Conservation (phyloP, 2,888 invertebrate genomes). For the Agonopterix alstromeriana region DNA sequence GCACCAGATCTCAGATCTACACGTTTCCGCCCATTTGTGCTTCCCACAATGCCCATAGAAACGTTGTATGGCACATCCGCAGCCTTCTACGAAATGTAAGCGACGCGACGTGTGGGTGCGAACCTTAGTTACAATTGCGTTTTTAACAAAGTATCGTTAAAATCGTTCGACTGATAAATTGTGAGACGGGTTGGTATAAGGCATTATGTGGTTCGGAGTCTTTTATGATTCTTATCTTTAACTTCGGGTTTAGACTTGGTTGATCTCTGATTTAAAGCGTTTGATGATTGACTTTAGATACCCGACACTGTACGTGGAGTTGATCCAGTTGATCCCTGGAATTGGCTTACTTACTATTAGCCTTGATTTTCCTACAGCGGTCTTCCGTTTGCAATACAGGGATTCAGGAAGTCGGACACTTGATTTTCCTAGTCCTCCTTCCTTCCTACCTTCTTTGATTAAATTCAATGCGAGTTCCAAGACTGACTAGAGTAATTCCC, state of each 20-base stretch:
- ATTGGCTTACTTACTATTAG: too few relatives aligned
- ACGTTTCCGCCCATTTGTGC: conserved; percentile 63
- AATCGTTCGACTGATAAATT: conserved; percentile 9
- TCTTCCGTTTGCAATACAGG: too few relatives aligned
- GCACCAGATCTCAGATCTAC: conserved; percentile 25
- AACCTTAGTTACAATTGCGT: conserved; percentile 35
- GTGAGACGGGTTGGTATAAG: neutral
- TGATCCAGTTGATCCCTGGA: too few relatives aligned
- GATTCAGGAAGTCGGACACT: too few relatives aligned
- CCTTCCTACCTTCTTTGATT: too few relatives aligned
- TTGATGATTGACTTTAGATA: too few relatives aligned
- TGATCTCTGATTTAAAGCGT: too few relatives aligned
- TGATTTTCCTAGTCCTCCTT: too few relatives aligned
- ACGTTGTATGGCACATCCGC: conserved; percentile 18
- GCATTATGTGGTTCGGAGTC: neutral
- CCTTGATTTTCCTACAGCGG: too few relatives aligned
- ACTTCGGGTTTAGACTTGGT: neutral
- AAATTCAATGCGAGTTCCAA: too few relatives aligned
- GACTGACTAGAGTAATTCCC: too few relatives aligned
- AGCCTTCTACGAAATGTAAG: conserved; percentile 65
- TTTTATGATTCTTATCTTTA: neutral
- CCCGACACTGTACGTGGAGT: too few relatives aligned
- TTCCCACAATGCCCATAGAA: conserved; percentile 60
- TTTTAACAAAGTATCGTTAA: conserved; percentile 48
- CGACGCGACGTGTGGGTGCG: conserved; percentile 46